A percentile compares a stretch with the other conserved stretches of the same genome.
Conservation (phyloP, 2,888 invertebrate genomes). For the Siphonodentalium dalli region DNA sequence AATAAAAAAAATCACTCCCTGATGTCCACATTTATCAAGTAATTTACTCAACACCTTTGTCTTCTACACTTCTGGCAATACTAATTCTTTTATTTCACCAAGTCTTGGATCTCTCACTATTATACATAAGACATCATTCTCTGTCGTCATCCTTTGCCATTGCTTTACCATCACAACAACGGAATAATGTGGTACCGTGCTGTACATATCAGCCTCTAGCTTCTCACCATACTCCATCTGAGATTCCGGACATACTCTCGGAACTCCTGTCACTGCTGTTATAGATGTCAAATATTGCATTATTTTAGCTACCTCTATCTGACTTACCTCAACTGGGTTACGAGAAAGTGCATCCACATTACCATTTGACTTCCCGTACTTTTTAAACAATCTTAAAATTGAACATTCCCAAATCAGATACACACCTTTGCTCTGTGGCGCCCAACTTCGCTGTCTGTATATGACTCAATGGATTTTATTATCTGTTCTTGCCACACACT, state of each 20-base stretch:
- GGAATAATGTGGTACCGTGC: no score
- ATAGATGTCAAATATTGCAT: no score
- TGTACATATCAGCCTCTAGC: no score
- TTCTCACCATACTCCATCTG: no score
- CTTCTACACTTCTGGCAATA: background rate
- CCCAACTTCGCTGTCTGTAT: background rate
- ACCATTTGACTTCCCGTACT: constrained; percentile 1
- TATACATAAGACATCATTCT: constrained; percentile 3
- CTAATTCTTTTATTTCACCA: background rate
- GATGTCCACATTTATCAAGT: constrained; percentile 18
- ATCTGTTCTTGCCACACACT: constrained; percentile 5
- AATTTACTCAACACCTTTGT: constrained; percentile 3
- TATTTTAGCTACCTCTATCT: no score
- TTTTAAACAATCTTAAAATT: constrained; percentile 3
- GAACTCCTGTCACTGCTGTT: no score
- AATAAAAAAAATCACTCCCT: background rate
- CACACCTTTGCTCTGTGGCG: constrained; percentile 5
- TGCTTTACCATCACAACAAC: background rate
- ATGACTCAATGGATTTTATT: constrained; percentile 9
- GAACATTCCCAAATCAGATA: constrained; percentile 1
- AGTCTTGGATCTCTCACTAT: background rate
- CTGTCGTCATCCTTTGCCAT: background rate
- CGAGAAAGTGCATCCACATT: constrained; percentile 6
- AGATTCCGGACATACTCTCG: no score
- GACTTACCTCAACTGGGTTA: background rate